Evolutionary conservation across 2,888 invertebrate species (phyloP).

Genomic region (Acleris cristana): DNA sequence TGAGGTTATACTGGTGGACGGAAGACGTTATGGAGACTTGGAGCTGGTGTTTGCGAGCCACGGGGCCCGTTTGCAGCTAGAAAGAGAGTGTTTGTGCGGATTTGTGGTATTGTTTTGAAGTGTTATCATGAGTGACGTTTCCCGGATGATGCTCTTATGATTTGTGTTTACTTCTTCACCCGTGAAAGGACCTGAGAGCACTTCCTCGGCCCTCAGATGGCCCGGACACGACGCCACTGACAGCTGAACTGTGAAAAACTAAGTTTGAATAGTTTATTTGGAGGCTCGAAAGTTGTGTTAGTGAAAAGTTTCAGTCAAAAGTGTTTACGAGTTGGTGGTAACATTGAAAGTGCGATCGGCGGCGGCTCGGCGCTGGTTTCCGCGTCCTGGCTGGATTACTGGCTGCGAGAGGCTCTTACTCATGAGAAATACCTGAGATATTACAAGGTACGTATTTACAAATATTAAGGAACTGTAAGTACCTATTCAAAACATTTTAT

Average conservation of each 20-base stretch:
- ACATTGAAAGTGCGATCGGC: slow-evolving; percentile 31
- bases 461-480: background rate
- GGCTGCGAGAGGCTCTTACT: slow-evolving; percentile 6
- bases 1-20: slow-evolving; percentile 79
- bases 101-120: slow-evolving; percentile 79
- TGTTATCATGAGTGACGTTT: slow-evolving; percentile 72
- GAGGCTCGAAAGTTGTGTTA: slow-evolving; percentile 68
- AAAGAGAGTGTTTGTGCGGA: slow-evolving; percentile 67
- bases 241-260: slow-evolving; percentile 69
- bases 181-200: slow-evolving; percentile 63
- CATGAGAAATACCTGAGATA: slow-evolving; percentile 30
- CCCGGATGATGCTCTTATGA: slow-evolving; percentile 73
- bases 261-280: slow-evolving; percentile 65
- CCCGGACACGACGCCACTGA: slow-evolving; percentile 54
- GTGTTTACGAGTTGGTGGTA: slow-evolving; percentile 55
- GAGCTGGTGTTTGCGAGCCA: slow-evolving; percentile 59
- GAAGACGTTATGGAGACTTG: slow-evolving; percentile 71
- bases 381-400: slow-evolving; percentile 10
- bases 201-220: slow-evolving; percentile 67
- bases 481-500: no score
- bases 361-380: slow-evolving; percentile 1
- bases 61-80: slow-evolving; percentile 53
- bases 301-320: slow-evolving; percentile 75
- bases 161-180: slow-evolving; percentile 80
- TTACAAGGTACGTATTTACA: slow-evolving; percentile 22